A percentile compares a stretch with the other conserved stretches of the same genome.
phyloP scores from a whole-genome alignment of 2,888 invertebrate species.

The Chrysodeixis includens region DNA sequence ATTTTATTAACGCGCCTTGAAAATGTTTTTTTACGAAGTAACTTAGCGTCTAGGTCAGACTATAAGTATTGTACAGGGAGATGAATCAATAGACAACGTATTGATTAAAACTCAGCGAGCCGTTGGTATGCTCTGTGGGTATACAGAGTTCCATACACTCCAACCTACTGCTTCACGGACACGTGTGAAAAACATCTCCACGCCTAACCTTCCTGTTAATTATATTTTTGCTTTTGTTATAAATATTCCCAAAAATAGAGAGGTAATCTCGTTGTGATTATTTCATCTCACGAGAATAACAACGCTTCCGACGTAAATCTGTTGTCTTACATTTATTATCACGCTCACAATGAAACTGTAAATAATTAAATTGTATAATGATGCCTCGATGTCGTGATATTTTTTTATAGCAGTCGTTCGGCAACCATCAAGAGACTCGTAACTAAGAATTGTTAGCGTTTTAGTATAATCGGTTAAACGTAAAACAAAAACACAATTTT shows the following conservation, averaged over 20 bases:
- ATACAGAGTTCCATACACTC: neutral
- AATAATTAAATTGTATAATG: constrained; percentile 56
- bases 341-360: constrained; percentile 37
- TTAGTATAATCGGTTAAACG: constrained; percentile 47
- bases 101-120: neutral
- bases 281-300: constrained; percentile 22
- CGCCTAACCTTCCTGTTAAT: no score
- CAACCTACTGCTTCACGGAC: no score
- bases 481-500: constrained; percentile 41
- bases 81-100: neutral
- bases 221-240: no score
- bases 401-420: constrained; percentile 50
- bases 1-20: neutral
- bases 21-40: neutral
- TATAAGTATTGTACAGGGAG: neutral
- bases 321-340: constrained; percentile 47
- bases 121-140: neutral
- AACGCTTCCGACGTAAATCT: constrained; percentile 44
- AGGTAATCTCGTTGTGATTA: constrained; percentile 34
- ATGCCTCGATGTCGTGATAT: constrained; percentile 43
- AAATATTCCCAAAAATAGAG: constrained; percentile 21
- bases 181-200: neutral
- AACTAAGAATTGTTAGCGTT: constrained; percentile 47
- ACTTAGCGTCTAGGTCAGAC: neutral
- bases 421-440: constrained; percentile 41